Evolutionary conservation across 2,113 vertebrate species (phyloP), one percentile per base, ranked within the genome.

Genomic region (Procavia capensis): DNA sequence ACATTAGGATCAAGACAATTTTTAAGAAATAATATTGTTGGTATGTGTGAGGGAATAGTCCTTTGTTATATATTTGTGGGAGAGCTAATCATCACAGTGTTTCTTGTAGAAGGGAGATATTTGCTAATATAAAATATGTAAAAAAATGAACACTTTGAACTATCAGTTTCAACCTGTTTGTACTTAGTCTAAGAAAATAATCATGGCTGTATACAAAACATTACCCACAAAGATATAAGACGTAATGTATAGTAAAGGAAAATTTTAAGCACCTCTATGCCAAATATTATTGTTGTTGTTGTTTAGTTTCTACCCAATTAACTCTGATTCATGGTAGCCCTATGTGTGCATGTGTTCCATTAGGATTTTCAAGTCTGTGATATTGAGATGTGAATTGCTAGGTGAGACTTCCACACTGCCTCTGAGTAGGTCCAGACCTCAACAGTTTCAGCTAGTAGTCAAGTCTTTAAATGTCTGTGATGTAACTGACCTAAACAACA

Each of bases 131-230:
- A 86, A 74, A 43, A 59, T 54, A 1, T 87, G 9, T n/a, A 82
- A 92, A 82, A 54, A 86, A 72, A 7, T 10, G 14, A 78, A 74
- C 0, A 34, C 3, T 57, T 83, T 41, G 6, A 83, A 64, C 29
- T 74, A 66, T 45, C 17, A 59, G 29, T 79, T 92, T 25, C 63
- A 39, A 2, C 20, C 8, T 87, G 36, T 85, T 3, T 66, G 3
- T 9, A 43, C 75, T 84, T 64, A 72, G 90, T 16, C 78, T 83
- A 87, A 61, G 75, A 89, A 76, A 83, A 74, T 78, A 94, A 54
- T 54, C 22, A n/a, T 70, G 36, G 17, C 14, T 47, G 41, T 20
- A 2, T 64, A 59, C 9, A 68, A 57, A 54, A 45, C 0, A 86
- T 79, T 68, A 85, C 25, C 57, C 39, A 47, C 1, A 43, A 50